Evolutionary conservation across 2,797 vertebrate genomes (phyloP).

Genomic region (Micropoecilia bifurca): DNA sequence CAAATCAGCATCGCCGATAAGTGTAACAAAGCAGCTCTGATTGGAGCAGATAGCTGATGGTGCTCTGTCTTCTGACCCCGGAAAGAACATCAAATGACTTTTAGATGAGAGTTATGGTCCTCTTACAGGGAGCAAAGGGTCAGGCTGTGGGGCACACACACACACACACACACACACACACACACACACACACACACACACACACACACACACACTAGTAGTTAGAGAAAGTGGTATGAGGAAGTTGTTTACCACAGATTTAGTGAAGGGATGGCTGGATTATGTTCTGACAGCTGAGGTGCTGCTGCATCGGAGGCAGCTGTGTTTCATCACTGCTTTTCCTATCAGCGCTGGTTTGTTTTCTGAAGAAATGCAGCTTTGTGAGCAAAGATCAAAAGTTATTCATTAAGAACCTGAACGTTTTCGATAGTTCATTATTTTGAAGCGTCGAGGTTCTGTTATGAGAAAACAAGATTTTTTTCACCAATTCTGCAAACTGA

Average conservation of each 20-base stretch:
- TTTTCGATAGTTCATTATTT: neutral
- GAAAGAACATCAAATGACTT: slow-evolving; percentile 57
- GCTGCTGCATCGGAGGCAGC: slow-evolving; percentile 48
- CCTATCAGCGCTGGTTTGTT: neutral
- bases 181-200: slow-evolving; percentile 30
- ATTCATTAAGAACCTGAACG: neutral
- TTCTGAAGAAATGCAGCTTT: neutral
- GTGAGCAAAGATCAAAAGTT: neutral
- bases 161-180: slow-evolving; percentile 35
- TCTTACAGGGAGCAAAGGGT: slow-evolving; percentile 68
- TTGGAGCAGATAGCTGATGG: slow-evolving; percentile 30
- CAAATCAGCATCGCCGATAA: slow-evolving; percentile 26
- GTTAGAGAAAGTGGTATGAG: slow-evolving; percentile 63
- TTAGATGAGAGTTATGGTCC: slow-evolving; percentile 66
- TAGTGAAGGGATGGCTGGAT: slow-evolving; percentile 58
- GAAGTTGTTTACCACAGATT: slow-evolving; percentile 64
- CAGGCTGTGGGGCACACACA: slow-evolving; percentile 44
- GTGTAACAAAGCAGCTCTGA: slow-evolving; percentile 25
- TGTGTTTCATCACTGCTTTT: slow-evolving; percentile 22
- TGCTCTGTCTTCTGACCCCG: slow-evolving; percentile 36
- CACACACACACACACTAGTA: slow-evolving; percentile 37
- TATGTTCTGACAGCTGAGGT: slow-evolving; percentile 47
- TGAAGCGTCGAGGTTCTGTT: neutral
- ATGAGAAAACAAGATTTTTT: neutral
- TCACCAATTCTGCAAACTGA: neutral